phyloP scores from a whole-genome alignment of 1,140 invertebrate species.

The Zaprionus inermis region DNA sequence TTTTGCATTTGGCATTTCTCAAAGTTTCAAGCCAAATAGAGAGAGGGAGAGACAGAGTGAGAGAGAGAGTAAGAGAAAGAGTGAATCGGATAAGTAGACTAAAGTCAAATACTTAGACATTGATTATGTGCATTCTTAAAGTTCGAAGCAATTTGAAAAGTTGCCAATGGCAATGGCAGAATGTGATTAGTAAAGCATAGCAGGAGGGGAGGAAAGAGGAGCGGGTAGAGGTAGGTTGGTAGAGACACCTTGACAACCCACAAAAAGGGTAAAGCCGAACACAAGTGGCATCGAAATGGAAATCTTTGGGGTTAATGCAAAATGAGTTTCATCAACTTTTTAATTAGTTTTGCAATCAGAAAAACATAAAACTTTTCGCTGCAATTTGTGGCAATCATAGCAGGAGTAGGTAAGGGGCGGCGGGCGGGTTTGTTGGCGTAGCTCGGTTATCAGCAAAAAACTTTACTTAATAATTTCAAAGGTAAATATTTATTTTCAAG shows the following conservation, averaged over 20 bases:
- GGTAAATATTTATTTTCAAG: slow-evolving; percentile 79
- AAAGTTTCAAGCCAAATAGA: slow-evolving; percentile 25
- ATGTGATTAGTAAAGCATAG: slow-evolving; percentile 44
- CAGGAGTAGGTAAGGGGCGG: not conserved
- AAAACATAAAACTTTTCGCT: slow-evolving; percentile 62
- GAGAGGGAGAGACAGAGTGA: not conserved
- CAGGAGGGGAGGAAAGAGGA: not conserved
- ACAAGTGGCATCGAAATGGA: slow-evolving; percentile 48
- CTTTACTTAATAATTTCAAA: slow-evolving; percentile 79
- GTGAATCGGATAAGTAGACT: slow-evolving; percentile 42
- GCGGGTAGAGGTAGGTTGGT: not conserved
- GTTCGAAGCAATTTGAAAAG: slow-evolving; percentile 33
- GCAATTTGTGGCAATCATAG: slow-evolving; percentile 50
- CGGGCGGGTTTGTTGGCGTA: no score
- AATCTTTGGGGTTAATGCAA: slow-evolving; percentile 73
- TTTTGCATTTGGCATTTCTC: slow-evolving; percentile 77
- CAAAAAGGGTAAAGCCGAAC: slow-evolving; percentile 9
- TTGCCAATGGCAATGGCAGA: slow-evolving; percentile 32
- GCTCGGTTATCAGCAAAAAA: slow-evolving; percentile 44
- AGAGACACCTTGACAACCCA: slow-evolving; percentile 31
- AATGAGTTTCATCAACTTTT: slow-evolving; percentile 75
- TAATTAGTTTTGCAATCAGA: slow-evolving; percentile 82
- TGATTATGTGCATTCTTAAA: slow-evolving; percentile 58
- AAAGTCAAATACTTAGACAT: slow-evolving; percentile 51
- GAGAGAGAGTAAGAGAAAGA: slow-evolving; percentile 22